Percentiles rank a stretch among this genome's conserved stretches.
Evolutionary conservation across 2,797 vertebrate genomes (phyloP).

Genomic region (Amblyraja radiata): DNA sequence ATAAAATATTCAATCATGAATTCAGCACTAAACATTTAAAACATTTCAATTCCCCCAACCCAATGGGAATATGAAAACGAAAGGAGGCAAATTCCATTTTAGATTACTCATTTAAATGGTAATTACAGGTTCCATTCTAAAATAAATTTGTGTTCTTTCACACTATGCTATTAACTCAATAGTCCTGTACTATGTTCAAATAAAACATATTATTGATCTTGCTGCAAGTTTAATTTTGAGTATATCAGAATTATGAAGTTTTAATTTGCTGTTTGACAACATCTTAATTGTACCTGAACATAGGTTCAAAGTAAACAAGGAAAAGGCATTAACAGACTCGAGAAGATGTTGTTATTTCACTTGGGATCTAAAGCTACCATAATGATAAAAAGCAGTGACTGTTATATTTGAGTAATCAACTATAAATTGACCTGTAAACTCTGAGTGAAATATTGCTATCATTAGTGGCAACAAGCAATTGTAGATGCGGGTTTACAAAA

Average conservation of each 20-base stretch:
- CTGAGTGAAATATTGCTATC: not conserved
- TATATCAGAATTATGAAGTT: not conserved
- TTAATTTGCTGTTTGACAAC: not conserved
- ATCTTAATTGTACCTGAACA: not conserved
- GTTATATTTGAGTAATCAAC: not conserved
- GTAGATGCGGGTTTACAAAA: too few relatives aligned
- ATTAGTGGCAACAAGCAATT: not conserved
- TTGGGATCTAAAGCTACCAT: not conserved
- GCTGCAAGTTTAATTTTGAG: not conserved
- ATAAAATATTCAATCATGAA: not conserved
- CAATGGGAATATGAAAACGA: too few relatives aligned
- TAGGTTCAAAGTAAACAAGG: not conserved
- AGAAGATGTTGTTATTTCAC: not conserved
- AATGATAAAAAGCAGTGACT: not conserved
- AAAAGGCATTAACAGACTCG: not conserved
- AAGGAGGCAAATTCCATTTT: not conserved
- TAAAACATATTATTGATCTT: not conserved
- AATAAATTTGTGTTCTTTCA: not conserved
- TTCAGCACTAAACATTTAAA: not conserved
- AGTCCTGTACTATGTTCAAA: not conserved
- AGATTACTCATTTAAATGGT: conserved; percentile 29
- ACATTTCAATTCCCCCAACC: not conserved
- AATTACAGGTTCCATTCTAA: not conserved
- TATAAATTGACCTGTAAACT: not conserved
- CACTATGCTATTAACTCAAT: not conserved